Conservation (phyloP, 92 coral and sea anemone genomes). For the Muricea muricata region DNA sequence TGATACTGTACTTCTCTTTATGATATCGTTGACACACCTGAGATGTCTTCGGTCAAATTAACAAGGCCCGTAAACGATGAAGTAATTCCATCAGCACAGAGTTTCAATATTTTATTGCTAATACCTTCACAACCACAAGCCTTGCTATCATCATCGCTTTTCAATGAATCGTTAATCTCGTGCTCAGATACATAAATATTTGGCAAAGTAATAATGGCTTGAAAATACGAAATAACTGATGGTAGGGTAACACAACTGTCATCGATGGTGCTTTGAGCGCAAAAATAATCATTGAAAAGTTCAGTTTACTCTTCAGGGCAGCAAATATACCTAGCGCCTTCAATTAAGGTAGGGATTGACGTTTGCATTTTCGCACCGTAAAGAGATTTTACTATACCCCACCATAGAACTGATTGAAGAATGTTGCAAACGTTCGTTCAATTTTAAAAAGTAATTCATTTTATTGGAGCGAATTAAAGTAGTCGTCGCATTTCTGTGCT, state of each 20-base stretch:
- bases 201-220: conserved; percentile 35
- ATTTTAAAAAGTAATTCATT: no score
- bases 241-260: conserved; percentile 37
- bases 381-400: conserved; percentile 54
- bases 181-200: conserved; percentile 27
- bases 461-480: no score
- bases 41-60: background rate
- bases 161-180: conserved; percentile 4
- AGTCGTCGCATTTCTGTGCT: no score
- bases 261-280: conserved; percentile 41
- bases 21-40: conserved; percentile 37
- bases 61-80: no score
- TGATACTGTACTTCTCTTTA: conserved; percentile 45
- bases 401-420: no score
- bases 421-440: no score
- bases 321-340: conserved; percentile 54
- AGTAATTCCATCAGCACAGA: conserved; percentile 24
- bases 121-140: conserved; percentile 58
- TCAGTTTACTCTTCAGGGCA: conserved; percentile 58
- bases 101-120: conserved; percentile 49
- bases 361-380: conserved; percentile 50
- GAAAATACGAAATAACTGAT: conserved; percentile 32
- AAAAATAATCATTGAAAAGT: conserved; percentile 55
- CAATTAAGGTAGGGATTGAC: conserved; percentile 51
- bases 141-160: conserved; percentile 34